phyloP scores from a whole-genome alignment of 2,888 invertebrate species.

The Drosophila yooni region DNA sequence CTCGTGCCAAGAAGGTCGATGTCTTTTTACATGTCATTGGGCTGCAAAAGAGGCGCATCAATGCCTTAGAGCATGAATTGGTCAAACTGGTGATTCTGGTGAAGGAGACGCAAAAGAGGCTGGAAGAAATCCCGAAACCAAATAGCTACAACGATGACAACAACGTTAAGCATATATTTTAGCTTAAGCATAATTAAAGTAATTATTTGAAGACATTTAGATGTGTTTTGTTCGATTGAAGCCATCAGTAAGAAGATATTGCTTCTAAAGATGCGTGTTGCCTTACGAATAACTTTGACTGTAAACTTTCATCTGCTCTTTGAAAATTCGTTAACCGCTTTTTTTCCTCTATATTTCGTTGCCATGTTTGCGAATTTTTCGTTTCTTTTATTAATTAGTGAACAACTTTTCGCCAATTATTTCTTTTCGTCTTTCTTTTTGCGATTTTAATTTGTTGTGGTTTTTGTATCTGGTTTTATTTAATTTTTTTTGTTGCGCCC shows the following conservation, averaged over 20 bases:
- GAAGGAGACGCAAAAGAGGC: constrained; percentile 39
- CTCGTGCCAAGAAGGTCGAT: constrained; percentile 32
- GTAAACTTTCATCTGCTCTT: background rate
- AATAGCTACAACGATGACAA: background rate
- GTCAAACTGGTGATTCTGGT: constrained; percentile 36
- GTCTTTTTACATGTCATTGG: constrained; percentile 33
- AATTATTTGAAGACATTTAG: background rate
- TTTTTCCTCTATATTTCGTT: background rate
- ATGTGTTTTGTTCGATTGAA: background rate
- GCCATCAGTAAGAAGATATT: background rate
- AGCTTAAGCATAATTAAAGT: background rate
- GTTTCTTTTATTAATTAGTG: constrained; percentile 56
- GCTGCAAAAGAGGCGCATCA: constrained; percentile 46
- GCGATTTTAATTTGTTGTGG: constrained; percentile 45
- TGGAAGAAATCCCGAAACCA: constrained; percentile 18
- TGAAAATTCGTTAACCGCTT: background rate
- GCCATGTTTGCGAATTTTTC: constrained; percentile 10
- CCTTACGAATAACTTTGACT: background rate
- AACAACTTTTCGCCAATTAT: constrained; percentile 49
- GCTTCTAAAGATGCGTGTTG: background rate
- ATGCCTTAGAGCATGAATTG: constrained; percentile 42
- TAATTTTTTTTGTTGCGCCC: constrained; percentile 3
- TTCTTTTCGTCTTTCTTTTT: constrained; percentile 51
- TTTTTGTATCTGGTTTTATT: constrained; percentile 37
- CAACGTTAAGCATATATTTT: background rate